These are phyloP conservation scores for Otocyon megalotis DNA, from an alignment of 2,113 vertebrate genomes.

Conservation along the genomic window DNA sequence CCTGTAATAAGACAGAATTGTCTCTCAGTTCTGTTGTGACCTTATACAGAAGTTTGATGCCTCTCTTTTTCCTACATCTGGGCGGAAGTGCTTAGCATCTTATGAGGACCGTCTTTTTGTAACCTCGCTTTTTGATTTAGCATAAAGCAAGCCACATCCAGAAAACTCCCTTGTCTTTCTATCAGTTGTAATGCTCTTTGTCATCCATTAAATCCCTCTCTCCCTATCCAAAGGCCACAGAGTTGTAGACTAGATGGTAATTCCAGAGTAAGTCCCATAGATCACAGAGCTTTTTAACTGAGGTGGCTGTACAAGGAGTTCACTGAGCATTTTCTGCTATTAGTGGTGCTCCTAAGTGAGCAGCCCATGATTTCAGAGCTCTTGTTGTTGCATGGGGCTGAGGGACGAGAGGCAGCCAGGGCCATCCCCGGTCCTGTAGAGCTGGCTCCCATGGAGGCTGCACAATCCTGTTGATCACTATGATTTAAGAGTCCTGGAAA, in stretches of 20 bases:
- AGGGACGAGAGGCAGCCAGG: neutral
- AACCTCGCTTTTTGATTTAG: neutral
- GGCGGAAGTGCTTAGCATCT: neutral
- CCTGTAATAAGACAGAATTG: neutral
- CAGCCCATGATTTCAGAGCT: neutral
- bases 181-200: neutral
- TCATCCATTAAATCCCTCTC: neutral
- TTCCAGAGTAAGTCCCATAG: neutral
- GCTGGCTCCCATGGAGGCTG: neutral
- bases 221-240: neutral
- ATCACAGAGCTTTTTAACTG: neutral
- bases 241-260: neutral
- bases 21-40: neutral
- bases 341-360: neutral
- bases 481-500: neutral
- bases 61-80: neutral
- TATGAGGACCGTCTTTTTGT: neutral
- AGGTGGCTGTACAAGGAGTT: neutral
- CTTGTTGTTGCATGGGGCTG: neutral
- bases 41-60: neutral
- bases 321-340: neutral
- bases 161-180: neutral
- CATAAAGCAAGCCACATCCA: neutral
- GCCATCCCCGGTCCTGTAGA: too few relatives aligned
- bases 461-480: neutral